Evolutionary conservation across 2,113 vertebrate species (phyloP).

Genomic region (Podilymbus podiceps): DNA sequence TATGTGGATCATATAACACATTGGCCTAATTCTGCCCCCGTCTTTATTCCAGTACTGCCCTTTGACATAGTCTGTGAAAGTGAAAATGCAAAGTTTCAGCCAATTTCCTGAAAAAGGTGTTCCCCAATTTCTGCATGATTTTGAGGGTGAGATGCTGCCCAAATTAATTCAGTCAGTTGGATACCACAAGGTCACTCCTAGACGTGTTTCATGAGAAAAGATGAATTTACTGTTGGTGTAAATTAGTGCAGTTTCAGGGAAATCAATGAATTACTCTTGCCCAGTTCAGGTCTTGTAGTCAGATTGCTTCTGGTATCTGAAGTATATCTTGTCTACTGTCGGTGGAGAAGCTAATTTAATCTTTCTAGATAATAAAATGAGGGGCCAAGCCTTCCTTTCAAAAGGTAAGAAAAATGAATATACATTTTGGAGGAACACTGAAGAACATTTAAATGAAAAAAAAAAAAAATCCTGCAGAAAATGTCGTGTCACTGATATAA

Average conservation of each 20-base stretch:
- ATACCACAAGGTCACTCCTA: not conserved
- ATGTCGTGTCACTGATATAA: not conserved
- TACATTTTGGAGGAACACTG: not conserved
- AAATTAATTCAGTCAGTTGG: not conserved
- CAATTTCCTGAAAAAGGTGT: not conserved
- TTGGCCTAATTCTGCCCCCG: not conserved
- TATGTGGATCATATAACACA: not conserved
- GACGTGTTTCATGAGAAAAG: not conserved
- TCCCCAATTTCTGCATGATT: not conserved
- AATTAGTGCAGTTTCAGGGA: slow-evolving; percentile 46
- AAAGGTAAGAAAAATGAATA: not conserved
- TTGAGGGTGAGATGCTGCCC: not conserved
- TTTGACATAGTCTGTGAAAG: not conserved
- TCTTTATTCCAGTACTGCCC: not conserved
- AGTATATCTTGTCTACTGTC: not conserved
- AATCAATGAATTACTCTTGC: slow-evolving; percentile 17
- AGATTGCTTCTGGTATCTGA: slow-evolving; percentile 19
- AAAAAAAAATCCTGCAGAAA: not conserved
- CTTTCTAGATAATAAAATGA: not conserved
- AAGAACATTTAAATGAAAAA: not conserved
- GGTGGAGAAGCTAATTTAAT: slow-evolving; percentile 22
- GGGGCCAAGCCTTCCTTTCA: not conserved
- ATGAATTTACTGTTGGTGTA: slow-evolving; percentile 43
- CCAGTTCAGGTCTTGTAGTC: not conserved
- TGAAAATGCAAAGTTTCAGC: not conserved